phyloP scores from a whole-genome alignment of 2,113 vertebrate species.

The Grammomys surdaster region DNA sequence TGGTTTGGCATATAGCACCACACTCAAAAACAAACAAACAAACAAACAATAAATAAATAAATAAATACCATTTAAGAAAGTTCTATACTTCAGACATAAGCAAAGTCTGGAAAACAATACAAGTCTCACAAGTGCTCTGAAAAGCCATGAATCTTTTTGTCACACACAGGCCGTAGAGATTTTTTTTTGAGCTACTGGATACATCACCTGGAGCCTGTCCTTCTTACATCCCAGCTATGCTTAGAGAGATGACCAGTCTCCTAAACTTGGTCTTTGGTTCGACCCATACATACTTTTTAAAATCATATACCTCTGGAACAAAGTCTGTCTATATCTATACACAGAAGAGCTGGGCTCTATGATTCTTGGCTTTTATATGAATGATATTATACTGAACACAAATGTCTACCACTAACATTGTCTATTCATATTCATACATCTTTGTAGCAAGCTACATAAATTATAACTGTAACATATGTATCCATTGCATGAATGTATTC shows the following conservation, averaged over 20 bases:
- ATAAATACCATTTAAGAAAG: background rate
- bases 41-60: background rate
- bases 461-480: background rate
- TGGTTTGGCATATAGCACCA: background rate
- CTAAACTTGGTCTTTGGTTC: slow-evolving; percentile 15
- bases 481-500: background rate
- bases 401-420: background rate
- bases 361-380: slow-evolving; percentile 1
- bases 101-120: background rate
- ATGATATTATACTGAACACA: background rate
- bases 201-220: background rate
- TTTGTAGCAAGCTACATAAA: slow-evolving; percentile 7
- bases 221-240: background rate
- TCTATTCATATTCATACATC: slow-evolving; percentile 13
- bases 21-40: background rate
- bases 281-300: background rate
- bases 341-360: background rate
- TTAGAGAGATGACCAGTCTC: background rate
- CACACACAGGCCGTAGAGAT: background rate
- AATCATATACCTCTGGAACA: background rate
- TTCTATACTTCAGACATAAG: background rate
- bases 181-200: background rate
- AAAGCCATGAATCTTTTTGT: background rate
- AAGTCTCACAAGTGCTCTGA: background rate
- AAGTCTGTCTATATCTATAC: background rate